phyloP scores from a whole-genome alignment of 2,797 vertebrate species.

The Cyclura pinguis region DNA sequence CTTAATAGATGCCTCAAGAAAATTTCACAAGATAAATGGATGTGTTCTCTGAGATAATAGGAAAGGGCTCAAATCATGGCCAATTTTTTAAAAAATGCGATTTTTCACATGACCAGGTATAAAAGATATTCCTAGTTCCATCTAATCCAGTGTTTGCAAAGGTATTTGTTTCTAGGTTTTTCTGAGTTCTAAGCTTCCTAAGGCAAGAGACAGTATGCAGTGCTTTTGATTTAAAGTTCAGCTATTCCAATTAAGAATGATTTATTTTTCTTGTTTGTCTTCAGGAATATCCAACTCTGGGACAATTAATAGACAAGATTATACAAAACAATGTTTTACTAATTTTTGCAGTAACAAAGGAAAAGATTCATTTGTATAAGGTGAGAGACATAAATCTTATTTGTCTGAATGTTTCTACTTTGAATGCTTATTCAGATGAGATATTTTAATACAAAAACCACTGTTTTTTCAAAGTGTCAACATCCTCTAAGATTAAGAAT shows the following conservation, averaged over 20 bases:
- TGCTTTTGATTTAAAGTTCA: not conserved
- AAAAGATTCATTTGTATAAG: conserved; percentile 88
- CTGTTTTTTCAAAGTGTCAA: not conserved
- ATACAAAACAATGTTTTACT: conserved; percentile 96
- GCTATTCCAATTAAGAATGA: not conserved
- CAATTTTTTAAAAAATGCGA: not conserved
- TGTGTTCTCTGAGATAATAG: not conserved
- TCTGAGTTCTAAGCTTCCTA: not conserved
- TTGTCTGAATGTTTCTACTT: conserved; percentile 9
- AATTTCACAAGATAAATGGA: not conserved
- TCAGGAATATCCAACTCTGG: conserved; percentile 96
- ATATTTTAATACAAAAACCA: not conserved
- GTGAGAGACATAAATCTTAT: conserved; percentile 76
- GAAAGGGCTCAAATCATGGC: not conserved
- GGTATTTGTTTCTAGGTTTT: not conserved
- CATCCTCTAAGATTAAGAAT: not conserved
- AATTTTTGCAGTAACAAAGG: conserved; percentile 94
- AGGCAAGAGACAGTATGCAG: conserved; percentile 17
- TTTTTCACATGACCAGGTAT: not conserved
- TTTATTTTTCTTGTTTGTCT: conserved; percentile 60
- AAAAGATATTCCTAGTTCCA: not conserved
- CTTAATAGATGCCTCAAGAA: not conserved
- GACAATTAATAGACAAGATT: conserved; percentile 95
- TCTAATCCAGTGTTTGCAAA: not conserved
- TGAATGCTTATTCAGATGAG: not conserved